Evolutionary conservation across 2,113 vertebrate genomes (phyloP).

Genomic region (Probosciger aterrimus): DNA sequence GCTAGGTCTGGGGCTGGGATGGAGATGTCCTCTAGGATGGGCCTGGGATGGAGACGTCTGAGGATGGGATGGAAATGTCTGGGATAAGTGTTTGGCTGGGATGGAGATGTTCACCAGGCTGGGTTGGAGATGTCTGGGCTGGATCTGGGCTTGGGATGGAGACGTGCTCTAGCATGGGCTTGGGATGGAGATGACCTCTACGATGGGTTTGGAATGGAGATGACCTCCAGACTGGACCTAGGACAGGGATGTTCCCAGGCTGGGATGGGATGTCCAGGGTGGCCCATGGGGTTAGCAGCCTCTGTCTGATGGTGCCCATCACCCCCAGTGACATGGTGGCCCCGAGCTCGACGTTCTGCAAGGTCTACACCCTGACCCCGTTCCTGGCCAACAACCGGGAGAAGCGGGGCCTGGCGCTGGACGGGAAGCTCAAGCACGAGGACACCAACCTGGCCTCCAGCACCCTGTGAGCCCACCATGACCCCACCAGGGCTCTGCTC

Average conservation of each 20-base stretch:
- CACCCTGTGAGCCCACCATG: slow-evolving; percentile 83
- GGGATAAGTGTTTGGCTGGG: background rate
- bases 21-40: background rate
- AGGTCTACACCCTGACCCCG: slow-evolving; percentile 93
- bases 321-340: slow-evolving; percentile 86
- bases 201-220: background rate
- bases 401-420: slow-evolving; percentile 91
- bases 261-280: background rate
- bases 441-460: slow-evolving; percentile 98
- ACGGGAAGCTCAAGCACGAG: slow-evolving; percentile 94
- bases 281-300: background rate
- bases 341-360: slow-evolving; percentile 92
- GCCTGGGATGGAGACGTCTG: too few relatives aligned
- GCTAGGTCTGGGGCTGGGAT: background rate
- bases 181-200: background rate
- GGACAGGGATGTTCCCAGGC: background rate
- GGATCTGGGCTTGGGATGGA: background rate
- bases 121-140: background rate
- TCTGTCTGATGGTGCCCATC: background rate
- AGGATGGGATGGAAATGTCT: background rate
- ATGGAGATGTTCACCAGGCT: background rate
- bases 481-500: background rate
- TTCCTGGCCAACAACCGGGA: slow-evolving; percentile 94
- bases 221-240: too few relatives aligned
- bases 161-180: background rate